These are phyloP conservation scores for Pituophis catenifer DNA, from an alignment of 2,113 vertebrate species.

Conservation along the genomic window DNA sequence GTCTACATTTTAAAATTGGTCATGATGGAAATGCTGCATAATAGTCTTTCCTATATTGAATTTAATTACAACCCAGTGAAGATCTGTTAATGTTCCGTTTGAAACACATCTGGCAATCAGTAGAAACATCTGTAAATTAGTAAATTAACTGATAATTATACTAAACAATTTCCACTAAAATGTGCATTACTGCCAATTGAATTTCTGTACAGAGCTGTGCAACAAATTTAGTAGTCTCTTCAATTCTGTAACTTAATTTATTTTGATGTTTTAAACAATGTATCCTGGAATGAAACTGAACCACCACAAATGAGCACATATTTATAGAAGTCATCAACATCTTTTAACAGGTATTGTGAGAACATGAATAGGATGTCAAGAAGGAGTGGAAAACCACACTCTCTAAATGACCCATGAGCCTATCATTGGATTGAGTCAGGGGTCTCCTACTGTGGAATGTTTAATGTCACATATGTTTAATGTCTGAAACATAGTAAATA, in stretches of 20 bases:
- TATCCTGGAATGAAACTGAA: neutral
- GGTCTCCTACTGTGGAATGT: neutral
- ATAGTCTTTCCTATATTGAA: neutral
- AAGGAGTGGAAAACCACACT: neutral
- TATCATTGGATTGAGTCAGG: neutral
- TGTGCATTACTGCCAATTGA: neutral
- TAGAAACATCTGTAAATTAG: neutral
- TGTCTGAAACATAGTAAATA: neutral
- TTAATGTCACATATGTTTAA: neutral
- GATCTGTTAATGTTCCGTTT: neutral
- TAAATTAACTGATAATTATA: neutral
- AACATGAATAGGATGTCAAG: neutral
- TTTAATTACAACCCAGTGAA: neutral
- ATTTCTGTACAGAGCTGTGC: neutral
- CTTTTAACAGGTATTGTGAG: neutral
- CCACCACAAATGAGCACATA: neutral
- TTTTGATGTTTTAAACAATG: neutral
- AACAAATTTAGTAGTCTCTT: neutral
- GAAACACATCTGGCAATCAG: neutral
- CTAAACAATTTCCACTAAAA: neutral
- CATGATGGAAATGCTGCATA: neutral
- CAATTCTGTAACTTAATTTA: neutral
- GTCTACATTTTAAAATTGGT: neutral
- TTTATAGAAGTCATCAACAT: neutral
- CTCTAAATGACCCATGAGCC: neutral